Conservation (phyloP, 1,140 invertebrate species). For the Schlechtendalia chinensis region DNA sequence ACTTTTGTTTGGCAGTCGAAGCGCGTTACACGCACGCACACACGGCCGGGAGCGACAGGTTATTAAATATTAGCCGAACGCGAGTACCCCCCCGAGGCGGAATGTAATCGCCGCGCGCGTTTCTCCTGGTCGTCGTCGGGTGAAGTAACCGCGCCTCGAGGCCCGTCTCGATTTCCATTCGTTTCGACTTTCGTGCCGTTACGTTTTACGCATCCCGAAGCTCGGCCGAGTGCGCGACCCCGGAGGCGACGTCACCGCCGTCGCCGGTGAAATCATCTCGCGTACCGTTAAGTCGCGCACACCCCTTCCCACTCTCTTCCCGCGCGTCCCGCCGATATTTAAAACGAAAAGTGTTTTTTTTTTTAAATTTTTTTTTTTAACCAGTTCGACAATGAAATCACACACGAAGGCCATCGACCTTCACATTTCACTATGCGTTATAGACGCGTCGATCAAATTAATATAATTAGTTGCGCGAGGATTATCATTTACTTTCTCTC, state of each 20-base stretch:
- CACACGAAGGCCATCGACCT: conserved; percentile 13
- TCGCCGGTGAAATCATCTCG: conserved; percentile 22
- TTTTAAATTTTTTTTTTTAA: conserved; percentile 1
- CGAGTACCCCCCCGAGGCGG: neutral
- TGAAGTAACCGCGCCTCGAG: conserved; percentile 22
- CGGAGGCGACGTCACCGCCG: neutral
- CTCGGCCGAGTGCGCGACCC: neutral
- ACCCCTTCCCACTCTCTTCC: conserved; percentile 44
- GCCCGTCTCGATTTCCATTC: conserved; percentile 45
- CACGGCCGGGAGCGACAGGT: neutral
- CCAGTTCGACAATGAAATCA: neutral
- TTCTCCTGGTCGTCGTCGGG: conserved; percentile 5
- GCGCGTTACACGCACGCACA: neutral
- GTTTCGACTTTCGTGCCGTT: conserved; percentile 29
- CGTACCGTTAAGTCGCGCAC: conserved; percentile 15
- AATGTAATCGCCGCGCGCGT: neutral
- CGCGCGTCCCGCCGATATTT: too few species aligned
- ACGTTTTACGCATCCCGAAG: neutral
- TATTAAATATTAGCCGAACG: neutral
- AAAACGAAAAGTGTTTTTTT: too few species aligned
- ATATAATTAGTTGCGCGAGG: neutral
- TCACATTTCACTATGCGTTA: neutral
- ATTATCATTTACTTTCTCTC: conserved; percentile 28
- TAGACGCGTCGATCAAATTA: conserved; percentile 33
- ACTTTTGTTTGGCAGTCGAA: conserved; percentile 22